Percentiles rank a stretch among this genome's conserved stretches.
phyloP scores from a whole-genome alignment of 2,888 invertebrate species.

The Dione juno region DNA sequence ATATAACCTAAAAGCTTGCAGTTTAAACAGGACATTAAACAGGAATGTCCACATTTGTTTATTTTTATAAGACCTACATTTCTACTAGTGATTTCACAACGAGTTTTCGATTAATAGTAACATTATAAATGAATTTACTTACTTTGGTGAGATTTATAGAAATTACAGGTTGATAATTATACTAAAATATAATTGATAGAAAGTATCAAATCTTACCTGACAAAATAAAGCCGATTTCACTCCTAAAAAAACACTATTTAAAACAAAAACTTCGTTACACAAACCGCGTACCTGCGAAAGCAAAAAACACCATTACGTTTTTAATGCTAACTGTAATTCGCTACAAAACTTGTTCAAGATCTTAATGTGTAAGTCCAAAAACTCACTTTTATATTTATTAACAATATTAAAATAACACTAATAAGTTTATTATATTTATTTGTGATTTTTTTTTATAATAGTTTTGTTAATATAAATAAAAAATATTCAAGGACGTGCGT shows the following conservation, averaged over 20 bases:
- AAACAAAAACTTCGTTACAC: conserved; percentile 57
- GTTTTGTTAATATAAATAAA: conserved; percentile 28
- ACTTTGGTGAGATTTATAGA: conserved; percentile 7
- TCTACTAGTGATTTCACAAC: conserved; percentile 23
- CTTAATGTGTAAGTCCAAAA: conserved; percentile 6
- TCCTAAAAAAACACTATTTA: conserved; percentile 56
- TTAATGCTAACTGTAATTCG: conserved; percentile 73
- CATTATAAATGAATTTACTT: not conserved
- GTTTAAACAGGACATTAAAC: conserved; percentile 5
- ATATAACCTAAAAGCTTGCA: not conserved
- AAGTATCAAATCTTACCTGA: conserved; percentile 67
- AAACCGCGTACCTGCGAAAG: conserved; percentile 64
- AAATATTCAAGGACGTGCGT: conserved; percentile 49
- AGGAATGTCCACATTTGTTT: conserved; percentile 17
- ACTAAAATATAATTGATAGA: conserved; percentile 56
- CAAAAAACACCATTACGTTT: conserved; percentile 60
- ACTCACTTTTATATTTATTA: conserved; percentile 30
- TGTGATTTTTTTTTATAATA: conserved; percentile 31
- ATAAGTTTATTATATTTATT: conserved; percentile 43
- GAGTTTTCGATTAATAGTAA: conserved; percentile 12
- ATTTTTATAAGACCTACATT: conserved; percentile 24
- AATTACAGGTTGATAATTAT: conserved; percentile 26
- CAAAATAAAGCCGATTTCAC: conserved; percentile 61
- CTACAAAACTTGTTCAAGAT: conserved; percentile 60
- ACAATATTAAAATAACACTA: conserved; percentile 14